Conservation (phyloP, 2,797 vertebrate genomes). For the Uromys caudimaculatus region DNA sequence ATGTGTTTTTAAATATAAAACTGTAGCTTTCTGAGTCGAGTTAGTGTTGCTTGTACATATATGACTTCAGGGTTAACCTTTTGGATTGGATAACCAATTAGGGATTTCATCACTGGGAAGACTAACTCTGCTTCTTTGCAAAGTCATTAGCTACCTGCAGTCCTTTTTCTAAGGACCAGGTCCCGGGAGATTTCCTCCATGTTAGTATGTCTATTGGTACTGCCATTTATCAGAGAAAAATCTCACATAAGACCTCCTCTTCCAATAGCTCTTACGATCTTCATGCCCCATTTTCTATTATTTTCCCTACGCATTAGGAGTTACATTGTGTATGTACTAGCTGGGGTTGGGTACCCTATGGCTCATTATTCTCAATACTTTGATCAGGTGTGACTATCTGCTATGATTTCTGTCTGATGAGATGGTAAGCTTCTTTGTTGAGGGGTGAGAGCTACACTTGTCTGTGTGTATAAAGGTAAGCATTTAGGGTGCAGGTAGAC, state of each 20-base stretch:
- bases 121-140: not conserved
- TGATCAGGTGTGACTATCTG: not conserved
- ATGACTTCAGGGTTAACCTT: not conserved
- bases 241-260: not conserved
- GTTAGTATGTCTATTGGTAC: not conserved
- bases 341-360: not conserved
- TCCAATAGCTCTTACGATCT: not conserved
- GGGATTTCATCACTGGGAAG: not conserved
- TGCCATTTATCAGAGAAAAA: not conserved
- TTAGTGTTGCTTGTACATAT: not conserved
- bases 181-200: not conserved
- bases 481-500: not conserved
- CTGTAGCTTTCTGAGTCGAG: not conserved
- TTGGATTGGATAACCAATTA: not conserved
- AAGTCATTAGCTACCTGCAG: not conserved
- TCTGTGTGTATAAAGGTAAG: not conserved
- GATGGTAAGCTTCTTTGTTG: not conserved
- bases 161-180: not conserved
- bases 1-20: not conserved
- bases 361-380: not conserved
- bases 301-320: not conserved
- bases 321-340: not conserved
- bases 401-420: not conserved
- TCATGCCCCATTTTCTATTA: not conserved
- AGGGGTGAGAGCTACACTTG: not conserved